Percentiles rank a stretch among this genome's conserved stretches.
Evolutionary conservation across 2,113 vertebrate genomes (phyloP).

Genomic region (Sinocyclocheilus rhinocerous): DNA sequence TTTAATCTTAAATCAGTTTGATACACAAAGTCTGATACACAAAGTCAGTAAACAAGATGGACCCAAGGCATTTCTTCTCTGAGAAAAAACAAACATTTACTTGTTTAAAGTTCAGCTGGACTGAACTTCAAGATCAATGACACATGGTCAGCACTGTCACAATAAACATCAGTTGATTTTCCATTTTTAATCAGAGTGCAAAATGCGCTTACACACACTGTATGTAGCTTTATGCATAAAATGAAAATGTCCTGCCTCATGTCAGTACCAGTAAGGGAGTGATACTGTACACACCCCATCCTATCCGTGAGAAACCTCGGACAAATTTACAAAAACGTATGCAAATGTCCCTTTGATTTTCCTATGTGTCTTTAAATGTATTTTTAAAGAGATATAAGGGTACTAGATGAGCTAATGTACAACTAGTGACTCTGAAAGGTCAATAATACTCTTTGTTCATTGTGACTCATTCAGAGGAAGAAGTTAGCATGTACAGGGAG

Average conservation of each 20-base stretch:
- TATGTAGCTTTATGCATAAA: neutral
- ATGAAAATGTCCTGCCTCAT: neutral
- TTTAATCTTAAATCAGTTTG: neutral
- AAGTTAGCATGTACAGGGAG: neutral
- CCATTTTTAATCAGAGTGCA: neutral
- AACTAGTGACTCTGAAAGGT: neutral
- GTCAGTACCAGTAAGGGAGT: neutral
- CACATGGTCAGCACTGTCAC: neutral
- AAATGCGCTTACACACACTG: neutral
- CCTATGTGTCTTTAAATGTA: neutral
- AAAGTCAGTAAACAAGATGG: neutral
- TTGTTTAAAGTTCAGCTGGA: neutral
- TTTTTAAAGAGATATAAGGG: neutral
- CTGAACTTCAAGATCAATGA: neutral
- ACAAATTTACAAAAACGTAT: slow-evolving; percentile 6
- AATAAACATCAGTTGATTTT: neutral
- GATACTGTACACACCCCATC: neutral
- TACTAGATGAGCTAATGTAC: slow-evolving; percentile 6
- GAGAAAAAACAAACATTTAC: neutral
- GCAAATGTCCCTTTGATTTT: neutral
- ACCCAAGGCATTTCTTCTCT: neutral
- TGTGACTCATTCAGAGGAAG: neutral
- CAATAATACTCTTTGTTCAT: neutral
- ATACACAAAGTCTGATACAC: neutral
- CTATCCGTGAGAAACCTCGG: neutral